Conservation (phyloP, 37 sponge, comb jelly and placozoan genomes). For the Spongilla lacustris region DNA sequence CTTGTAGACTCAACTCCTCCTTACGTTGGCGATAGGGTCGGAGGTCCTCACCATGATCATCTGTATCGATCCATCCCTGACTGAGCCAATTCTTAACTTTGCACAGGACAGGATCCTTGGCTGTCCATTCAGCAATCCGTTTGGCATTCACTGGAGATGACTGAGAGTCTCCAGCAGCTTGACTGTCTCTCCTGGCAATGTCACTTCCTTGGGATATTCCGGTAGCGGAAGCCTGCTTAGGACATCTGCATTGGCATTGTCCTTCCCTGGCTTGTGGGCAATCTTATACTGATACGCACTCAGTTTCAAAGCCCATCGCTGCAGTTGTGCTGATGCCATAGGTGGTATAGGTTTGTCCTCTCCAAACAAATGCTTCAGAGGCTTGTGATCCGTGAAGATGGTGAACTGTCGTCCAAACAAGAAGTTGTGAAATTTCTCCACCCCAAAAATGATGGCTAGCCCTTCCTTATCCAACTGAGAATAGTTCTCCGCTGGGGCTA, state of each 20-base stretch:
- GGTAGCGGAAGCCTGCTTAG: constrained; percentile 43
- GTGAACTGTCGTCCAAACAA: constrained; percentile 13
- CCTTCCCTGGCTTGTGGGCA: constrained; percentile 16
- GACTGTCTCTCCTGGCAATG: constrained; percentile 22
- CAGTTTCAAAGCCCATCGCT: constrained; percentile 35
- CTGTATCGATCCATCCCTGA: constrained; percentile 6
- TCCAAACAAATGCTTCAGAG: constrained; percentile 17
- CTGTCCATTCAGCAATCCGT: constrained; percentile 1
- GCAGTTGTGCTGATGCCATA: constrained; percentile 25
- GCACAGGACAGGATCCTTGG: constrained; percentile 12
- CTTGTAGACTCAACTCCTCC: constrained; percentile 13
- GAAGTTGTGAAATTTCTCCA: constrained; percentile 11
- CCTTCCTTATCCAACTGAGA: constrained; percentile 34
- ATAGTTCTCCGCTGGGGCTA: constrained; percentile 11
- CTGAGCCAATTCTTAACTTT: neutral
- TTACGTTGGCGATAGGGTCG: constrained; percentile 3
- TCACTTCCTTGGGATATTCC: constrained; percentile 7
- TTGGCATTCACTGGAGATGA: constrained; percentile 8
- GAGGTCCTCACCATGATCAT: neutral
- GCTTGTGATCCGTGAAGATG: constrained; percentile 32
- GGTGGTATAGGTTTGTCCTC: neutral
- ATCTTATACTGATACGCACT: constrained; percentile 23
- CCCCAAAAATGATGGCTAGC: constrained; percentile 23
- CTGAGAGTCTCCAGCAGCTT: neutral
- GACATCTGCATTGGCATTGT: constrained; percentile 25